Percentiles rank a stretch among this genome's conserved stretches.
These are phyloP conservation scores for Xenentodon cancila DNA, from an alignment of 2,797 vertebrate genomes.

Conservation along the genomic window DNA sequence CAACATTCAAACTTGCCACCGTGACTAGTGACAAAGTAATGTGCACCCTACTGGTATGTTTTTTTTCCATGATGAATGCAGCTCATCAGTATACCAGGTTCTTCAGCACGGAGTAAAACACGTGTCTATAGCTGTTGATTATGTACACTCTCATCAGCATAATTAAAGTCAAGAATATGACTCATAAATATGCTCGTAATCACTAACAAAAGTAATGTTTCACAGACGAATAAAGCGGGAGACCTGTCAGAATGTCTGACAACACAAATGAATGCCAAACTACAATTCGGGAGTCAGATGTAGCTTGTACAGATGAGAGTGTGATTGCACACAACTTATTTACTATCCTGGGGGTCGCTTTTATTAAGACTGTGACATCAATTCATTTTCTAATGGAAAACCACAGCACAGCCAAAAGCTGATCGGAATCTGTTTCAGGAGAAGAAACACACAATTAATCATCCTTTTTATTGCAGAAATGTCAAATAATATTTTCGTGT, in stretches of 20 bases:
- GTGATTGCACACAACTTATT: slow-evolving; percentile 64
- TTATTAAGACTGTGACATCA: slow-evolving; percentile 74
- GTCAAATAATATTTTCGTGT: slow-evolving; percentile 67
- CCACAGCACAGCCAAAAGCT: slow-evolving; percentile 53
- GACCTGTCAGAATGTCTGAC: slow-evolving; percentile 12
- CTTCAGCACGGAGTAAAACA: background rate
- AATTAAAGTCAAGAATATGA: slow-evolving; percentile 19
- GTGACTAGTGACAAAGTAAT: background rate
- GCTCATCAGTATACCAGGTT: slow-evolving; percentile 13
- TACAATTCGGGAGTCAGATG: slow-evolving; percentile 28
- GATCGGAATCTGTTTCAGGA: slow-evolving; percentile 64
- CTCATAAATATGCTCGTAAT: slow-evolving; percentile 22
- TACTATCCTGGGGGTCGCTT: slow-evolving; percentile 62
- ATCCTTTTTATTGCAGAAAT: slow-evolving; percentile 71
- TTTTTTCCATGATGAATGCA: slow-evolving; percentile 13
- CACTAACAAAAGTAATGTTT: slow-evolving; percentile 14
- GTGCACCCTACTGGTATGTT: slow-evolving; percentile 1
- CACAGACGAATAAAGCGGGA: slow-evolving; percentile 4
- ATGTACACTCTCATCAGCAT: slow-evolving; percentile 12
- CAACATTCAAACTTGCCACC: background rate
- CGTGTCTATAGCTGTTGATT: slow-evolving; percentile 17
- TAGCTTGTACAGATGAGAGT: slow-evolving; percentile 48
- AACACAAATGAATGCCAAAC: slow-evolving; percentile 59
- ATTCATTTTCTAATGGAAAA: slow-evolving; percentile 71
- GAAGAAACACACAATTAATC: slow-evolving; percentile 51